phyloP scores from a whole-genome alignment of 2,888 invertebrate species.

The Tanypteryx hageni region DNA sequence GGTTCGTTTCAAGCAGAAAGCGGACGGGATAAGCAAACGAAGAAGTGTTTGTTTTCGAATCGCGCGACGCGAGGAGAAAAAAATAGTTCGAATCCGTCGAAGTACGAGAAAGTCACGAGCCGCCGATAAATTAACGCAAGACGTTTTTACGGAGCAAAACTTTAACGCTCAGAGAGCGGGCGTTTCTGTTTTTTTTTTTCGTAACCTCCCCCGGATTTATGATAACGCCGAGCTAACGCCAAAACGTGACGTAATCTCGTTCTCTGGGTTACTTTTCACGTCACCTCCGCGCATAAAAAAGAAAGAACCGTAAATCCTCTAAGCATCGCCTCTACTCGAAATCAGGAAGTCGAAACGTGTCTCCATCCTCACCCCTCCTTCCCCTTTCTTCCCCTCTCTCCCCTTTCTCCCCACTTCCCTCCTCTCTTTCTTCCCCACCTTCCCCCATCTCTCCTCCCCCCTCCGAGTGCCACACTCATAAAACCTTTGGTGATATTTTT shows the following conservation, averaged over 20 bases:
- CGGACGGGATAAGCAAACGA: not conserved
- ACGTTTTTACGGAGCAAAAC: not conserved
- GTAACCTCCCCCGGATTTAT: not conserved
- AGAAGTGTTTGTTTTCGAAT: not conserved
- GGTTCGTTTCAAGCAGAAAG: not conserved
- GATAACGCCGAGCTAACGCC: not conserved
- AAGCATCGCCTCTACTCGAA: not conserved
- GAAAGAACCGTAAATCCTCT: not conserved
- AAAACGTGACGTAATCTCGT: not conserved
- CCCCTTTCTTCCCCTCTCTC: too few relatives aligned
- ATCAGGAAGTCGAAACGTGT: not conserved
- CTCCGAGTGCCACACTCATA: too few relatives aligned
- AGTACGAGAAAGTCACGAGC: constrained; percentile 6
- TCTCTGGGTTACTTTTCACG: not conserved
- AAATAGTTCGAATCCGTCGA: not conserved
- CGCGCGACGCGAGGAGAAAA: not conserved
- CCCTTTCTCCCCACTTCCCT: not conserved
- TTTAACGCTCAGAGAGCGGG: not conserved
- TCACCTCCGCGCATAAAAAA: not conserved
- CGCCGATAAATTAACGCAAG: not conserved
- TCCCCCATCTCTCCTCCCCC: too few relatives aligned
- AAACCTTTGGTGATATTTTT: too few relatives aligned
- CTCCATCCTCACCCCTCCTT: not conserved
- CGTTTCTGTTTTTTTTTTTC: too few relatives aligned
- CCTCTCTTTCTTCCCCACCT: too few relatives aligned